A percentile compares a stretch with the other conserved stretches of the same genome.
phyloP scores from a whole-genome alignment of 2,888 invertebrate species.

The Homarus gammarus region DNA sequence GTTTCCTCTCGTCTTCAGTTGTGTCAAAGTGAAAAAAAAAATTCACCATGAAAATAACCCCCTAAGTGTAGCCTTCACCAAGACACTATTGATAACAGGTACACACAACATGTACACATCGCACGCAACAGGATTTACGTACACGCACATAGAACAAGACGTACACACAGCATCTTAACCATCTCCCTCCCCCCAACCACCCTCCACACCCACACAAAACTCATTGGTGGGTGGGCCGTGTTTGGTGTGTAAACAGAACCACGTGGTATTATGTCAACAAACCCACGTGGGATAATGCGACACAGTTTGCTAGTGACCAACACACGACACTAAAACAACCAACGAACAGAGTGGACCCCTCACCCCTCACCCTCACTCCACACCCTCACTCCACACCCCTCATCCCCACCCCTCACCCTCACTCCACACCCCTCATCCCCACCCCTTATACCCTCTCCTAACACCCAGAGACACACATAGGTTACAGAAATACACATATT shows the following conservation, averaged over 20 bases:
- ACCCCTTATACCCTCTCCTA: too few species aligned
- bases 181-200: constrained; percentile 17
- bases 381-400: neutral
- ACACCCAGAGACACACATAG: too few species aligned
- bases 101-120: too few species aligned
- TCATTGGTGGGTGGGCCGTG: neutral
- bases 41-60: too few species aligned
- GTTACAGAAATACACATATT: too few species aligned
- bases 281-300: constrained; percentile 23
- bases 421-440: too few species aligned
- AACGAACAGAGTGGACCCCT: neutral
- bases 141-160: neutral
- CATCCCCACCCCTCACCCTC: too few species aligned
- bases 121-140: neutral
- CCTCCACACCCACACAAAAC: constrained; percentile 16
- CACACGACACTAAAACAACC: neutral
- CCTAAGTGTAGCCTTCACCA: too few species aligned
- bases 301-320: constrained; percentile 26
- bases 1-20: too few species aligned
- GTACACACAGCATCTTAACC: constrained; percentile 6
- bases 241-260: constrained; percentile 24
- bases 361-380: neutral
- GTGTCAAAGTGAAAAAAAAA: too few species aligned
- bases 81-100: neutral
- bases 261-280: constrained; percentile 26